Evolutionary conservation across 2,797 vertebrate genomes (phyloP), one percentile per base, ranked within the genome.

Genomic region (Dallia pectoralis): DNA sequence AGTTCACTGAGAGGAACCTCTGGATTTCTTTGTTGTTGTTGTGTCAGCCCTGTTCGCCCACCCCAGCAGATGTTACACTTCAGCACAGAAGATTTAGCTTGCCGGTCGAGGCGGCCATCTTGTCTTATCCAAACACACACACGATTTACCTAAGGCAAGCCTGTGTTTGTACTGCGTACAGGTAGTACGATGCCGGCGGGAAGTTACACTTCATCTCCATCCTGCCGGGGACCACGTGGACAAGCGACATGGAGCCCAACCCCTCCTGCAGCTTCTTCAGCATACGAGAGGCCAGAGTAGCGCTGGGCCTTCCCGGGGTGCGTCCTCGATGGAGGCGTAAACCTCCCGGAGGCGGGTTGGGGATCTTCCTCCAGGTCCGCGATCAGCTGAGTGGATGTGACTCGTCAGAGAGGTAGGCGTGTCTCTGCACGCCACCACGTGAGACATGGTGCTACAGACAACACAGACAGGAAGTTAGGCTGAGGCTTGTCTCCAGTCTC

Each of bases 121-220:
- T 27, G 15, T 71, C 75, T 59, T 85, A 84, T 56, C 75, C 90
- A 77, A 93, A 93, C 74, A 93, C 84, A 51, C 91, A 93, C 69
- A 93, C 88, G 0, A 92, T n/a, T n/a, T 92, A 80, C 91, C 92
- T 0, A 89, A 86, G 8, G 91, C 92, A 81, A 93, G 83, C 1
- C 92, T 87, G 83, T 93, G 92, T 64, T 92, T 93, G 81, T 93
- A 93, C 81, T 93, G n/a, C 91, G 18, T 93, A 92, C 44, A 91
- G 86, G 77, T 91, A 89, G 79, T 79, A 90, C 63, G 92, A 91
- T 25, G 89, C 88, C 1, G 79, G 81, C 0, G 91, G 91, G 83
- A 92, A 93, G 86, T 91, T 90, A 71, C 91, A 91, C 77, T 81
- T 87, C 90, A 92, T 91, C 73, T 91, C 89, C 87, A 93, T 88